phyloP scores from a whole-genome alignment of 2,888 invertebrate species.

The Napeogenes sylphis region DNA sequence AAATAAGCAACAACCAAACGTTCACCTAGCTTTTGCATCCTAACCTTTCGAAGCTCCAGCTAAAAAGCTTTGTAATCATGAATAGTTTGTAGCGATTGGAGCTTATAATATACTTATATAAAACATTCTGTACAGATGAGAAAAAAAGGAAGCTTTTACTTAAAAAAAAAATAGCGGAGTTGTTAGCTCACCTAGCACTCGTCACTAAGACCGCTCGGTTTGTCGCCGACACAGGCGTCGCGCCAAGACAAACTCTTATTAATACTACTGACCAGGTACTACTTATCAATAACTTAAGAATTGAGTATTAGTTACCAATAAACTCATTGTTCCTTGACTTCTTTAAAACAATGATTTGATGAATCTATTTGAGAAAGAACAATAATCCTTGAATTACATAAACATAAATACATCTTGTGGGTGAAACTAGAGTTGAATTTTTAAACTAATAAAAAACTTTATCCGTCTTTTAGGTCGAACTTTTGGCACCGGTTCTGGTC shows the following conservation, averaged over 20 bases:
- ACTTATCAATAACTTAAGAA: too few relatives aligned
- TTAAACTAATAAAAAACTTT: neutral
- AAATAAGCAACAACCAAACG: too few relatives aligned
- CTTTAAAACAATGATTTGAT: neutral
- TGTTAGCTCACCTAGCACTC: slow-evolving; percentile 90
- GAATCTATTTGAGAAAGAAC: neutral
- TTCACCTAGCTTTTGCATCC: too few relatives aligned
- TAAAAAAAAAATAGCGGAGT: slow-evolving; percentile 89
- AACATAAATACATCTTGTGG: too few relatives aligned
- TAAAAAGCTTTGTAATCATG: too few relatives aligned
- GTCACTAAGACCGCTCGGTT: slow-evolving; percentile 93
- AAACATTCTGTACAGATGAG: slow-evolving; percentile 73
- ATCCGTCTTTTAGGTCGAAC: slow-evolving; percentile 48
- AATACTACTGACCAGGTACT: slow-evolving; percentile 46
- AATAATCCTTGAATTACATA: too few relatives aligned
- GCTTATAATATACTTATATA: neutral
- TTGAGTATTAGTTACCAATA: too few relatives aligned
- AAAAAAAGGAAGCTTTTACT: slow-evolving; percentile 92
- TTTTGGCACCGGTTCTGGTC: slow-evolving; percentile 61
- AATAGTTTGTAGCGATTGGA: too few relatives aligned
- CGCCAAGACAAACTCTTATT: slow-evolving; percentile 37
- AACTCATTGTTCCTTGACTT: neutral
- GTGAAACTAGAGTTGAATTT: too few relatives aligned
- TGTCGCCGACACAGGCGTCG: slow-evolving; percentile 78
- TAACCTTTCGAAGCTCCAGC: too few relatives aligned